Base-by-base conservation (phyloP, 2,888 invertebrate species). In the Zelleria hepariella region DNA sequence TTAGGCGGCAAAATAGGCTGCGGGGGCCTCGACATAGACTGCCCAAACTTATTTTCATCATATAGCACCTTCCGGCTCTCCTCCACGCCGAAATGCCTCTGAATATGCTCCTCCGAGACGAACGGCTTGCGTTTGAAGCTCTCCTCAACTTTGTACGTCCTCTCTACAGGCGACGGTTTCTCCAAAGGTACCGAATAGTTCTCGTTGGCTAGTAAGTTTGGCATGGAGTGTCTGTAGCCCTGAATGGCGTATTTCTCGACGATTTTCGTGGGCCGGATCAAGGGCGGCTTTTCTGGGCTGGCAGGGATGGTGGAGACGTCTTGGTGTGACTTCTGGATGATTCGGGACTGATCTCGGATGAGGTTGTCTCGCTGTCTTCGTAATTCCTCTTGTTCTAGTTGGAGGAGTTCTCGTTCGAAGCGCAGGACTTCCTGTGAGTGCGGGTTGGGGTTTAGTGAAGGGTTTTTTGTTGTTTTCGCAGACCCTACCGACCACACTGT, bases 351-450 rank as follows among this genome's bases (percentile, higher is more conserved):
- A 70, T 94, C 94, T 51, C 92, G 90, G 21, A 93, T 82, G 8
- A 94, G 80, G 73, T 93, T 94, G 68, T 93, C 94, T 10, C 94
- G 89, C 71, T 94, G 94, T 2, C 95, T 88, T 64, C 94, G 92
- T 10, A 95, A 72, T 72, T 95, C 94, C 73, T 95, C 95, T 75
- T 94, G 93, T 73, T 95, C 94, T 54, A 94, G 77, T 74, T 95
- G 94, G 4, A 94, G 77, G 1, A 95, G 85, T 78, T 95, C 95
- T 53, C 94, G 91, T 81, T 95, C 95, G 63, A 95, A 94, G 65
- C 94, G 92, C 32, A 95, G 87, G 23, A 95, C 93, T 77, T 94
- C 93, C 91, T 92, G 24, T 66, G n/a, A 25, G 42, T 27, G 6
- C 8, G 48, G 25, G 20, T 51, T 24, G 10, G 23, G 25, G 76